Evolutionary conservation across 2,888 invertebrate species (phyloP).

Genomic region (Pomacea canaliculata): DNA sequence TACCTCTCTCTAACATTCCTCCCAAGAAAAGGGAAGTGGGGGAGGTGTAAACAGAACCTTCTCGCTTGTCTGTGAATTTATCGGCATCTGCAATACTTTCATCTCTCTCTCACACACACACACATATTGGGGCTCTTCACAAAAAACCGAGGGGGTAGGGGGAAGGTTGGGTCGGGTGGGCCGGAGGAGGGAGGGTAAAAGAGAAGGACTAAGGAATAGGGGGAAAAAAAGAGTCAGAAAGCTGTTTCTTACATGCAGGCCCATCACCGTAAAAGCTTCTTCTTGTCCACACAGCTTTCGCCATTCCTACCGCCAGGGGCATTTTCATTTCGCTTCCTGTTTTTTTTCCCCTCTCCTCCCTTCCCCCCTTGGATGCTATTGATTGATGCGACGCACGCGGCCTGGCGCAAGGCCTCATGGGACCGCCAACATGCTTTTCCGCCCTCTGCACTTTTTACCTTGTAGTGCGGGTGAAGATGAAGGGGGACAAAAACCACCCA

Average conservation of each 20-base stretch:
- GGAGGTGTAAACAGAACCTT: too few relatives aligned
- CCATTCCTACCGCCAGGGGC: neutral
- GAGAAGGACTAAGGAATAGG: too few relatives aligned
- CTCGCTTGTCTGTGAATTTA: too few relatives aligned
- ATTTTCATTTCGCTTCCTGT: neutral
- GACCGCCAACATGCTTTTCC: neutral
- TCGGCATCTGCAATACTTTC: too few relatives aligned
- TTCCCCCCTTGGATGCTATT: neutral
- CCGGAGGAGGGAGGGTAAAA: too few relatives aligned
- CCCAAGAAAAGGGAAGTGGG: too few relatives aligned
- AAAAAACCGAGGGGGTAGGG: too few relatives aligned
- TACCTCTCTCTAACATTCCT: too few relatives aligned
- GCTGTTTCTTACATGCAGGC: neutral
- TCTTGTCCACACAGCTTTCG: neutral
- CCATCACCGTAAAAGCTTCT: neutral
- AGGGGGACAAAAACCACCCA: neutral
- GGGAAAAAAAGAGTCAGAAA: too few relatives aligned
- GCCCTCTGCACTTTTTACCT: neutral
- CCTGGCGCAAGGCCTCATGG: neutral
- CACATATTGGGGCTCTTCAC: too few relatives aligned
- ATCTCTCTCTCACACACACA: too few relatives aligned
- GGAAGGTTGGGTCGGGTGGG: too few relatives aligned
- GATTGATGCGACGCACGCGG: neutral
- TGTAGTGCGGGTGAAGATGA: neutral
- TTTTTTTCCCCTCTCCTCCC: neutral